phyloP scores from a whole-genome alignment of 1,140 invertebrate species.

The Drosophila oshimai region DNA sequence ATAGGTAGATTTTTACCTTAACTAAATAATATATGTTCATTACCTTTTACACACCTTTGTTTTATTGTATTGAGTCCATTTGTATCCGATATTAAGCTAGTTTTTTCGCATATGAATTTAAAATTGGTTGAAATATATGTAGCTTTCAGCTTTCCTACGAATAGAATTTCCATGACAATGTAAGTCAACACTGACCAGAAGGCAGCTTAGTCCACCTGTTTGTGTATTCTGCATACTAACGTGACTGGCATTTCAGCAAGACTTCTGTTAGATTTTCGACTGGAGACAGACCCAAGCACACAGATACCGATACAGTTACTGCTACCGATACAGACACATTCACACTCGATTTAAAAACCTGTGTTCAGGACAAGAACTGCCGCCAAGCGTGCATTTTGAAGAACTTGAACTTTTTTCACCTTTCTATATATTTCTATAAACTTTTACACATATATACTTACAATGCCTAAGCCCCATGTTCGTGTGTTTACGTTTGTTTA shows the following conservation, averaged over 20 bases:
- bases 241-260: neutral
- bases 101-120: too few relatives aligned
- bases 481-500: slow-evolving; percentile 65
- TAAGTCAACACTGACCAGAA: too few relatives aligned
- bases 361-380: slow-evolving; percentile 42
- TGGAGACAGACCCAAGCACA: slow-evolving; percentile 6
- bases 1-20: neutral
- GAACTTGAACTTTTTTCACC: slow-evolving; percentile 44
- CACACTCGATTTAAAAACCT: slow-evolving; percentile 40
- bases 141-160: too few relatives aligned
- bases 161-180: neutral
- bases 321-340: slow-evolving; percentile 3
- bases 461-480: slow-evolving; percentile 64
- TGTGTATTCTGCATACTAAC: neutral
- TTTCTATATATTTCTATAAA: slow-evolving; percentile 57
- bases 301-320: neutral
- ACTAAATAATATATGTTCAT: neutral
- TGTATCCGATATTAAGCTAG: too few relatives aligned
- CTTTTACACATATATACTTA: slow-evolving; percentile 43
- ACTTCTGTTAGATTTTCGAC: slow-evolving; percentile 1
- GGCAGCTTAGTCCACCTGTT: neutral
- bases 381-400: slow-evolving; percentile 55
- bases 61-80: too few relatives aligned
- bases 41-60: neutral
- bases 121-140: too few relatives aligned